A percentile compares a stretch with the other conserved stretches of the same genome.
phyloP scores from a whole-genome alignment of 2,797 vertebrate genomes.

The Toxotes lorentzi region DNA sequence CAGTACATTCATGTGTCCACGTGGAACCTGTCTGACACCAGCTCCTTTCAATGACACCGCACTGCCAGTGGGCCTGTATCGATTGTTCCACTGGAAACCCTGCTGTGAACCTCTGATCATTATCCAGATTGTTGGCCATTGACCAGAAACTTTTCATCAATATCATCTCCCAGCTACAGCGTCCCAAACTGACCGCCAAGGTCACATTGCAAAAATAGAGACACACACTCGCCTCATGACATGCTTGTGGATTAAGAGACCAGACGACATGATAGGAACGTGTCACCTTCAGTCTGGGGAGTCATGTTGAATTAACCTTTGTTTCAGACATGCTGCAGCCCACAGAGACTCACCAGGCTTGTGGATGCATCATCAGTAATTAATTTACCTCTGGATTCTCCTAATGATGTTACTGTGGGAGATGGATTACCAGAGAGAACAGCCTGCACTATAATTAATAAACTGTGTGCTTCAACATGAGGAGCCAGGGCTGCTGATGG shows the following conservation, averaged over 20 bases:
- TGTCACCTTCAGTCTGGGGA: conserved; percentile 1
- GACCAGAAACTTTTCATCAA: conserved; percentile 30
- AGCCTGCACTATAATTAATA: conserved; percentile 50
- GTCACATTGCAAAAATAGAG: conserved; percentile 19
- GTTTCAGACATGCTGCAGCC: conserved; percentile 3
- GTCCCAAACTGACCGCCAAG: conserved; percentile 25
- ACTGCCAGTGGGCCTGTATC: conserved; percentile 52
- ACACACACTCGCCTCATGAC: background rate
- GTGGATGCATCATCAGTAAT: conserved; percentile 38
- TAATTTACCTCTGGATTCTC: conserved; percentile 42
- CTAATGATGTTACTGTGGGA: conserved; percentile 42
- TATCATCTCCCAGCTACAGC: conserved; percentile 9
- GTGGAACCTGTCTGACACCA: conserved; percentile 14
- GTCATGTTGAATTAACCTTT: conserved; percentile 4
- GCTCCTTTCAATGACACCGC: conserved; percentile 47
- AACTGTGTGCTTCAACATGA: conserved; percentile 25
- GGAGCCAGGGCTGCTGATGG: conserved; percentile 18
- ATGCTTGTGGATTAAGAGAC: conserved; percentile 1
- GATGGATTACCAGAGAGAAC: conserved; percentile 42
- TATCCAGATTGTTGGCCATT: conserved; percentile 50
- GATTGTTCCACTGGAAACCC: conserved; percentile 77
- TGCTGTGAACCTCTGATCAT: conserved; percentile 63
- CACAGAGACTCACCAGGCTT: conserved; percentile 12
- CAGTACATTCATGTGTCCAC: background rate
- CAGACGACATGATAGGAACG: background rate